phyloP scores from a whole-genome alignment of 2,888 invertebrate species.

The Brachylomia viminalis region DNA sequence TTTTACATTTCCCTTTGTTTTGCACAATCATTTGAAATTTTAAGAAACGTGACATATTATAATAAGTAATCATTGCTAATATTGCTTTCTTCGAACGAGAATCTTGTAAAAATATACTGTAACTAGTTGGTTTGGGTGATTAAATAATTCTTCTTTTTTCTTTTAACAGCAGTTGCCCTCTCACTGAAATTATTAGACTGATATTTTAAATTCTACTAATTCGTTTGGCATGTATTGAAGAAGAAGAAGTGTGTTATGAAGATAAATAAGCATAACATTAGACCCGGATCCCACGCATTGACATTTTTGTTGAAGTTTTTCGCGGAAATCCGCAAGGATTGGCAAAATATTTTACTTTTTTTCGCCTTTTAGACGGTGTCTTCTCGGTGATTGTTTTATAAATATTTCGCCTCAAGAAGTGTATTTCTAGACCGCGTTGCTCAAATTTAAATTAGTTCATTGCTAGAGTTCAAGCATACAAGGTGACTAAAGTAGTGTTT shows the following conservation, averaged over 20 bases:
- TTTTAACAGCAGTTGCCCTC: neutral
- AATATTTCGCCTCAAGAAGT: conserved; percentile 76
- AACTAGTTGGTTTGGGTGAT: neutral
- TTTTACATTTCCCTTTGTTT: neutral
- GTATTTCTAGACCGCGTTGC: conserved; percentile 78
- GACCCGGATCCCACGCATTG: conserved; percentile 44
- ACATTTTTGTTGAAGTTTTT: conserved; percentile 75
- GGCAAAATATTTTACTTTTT: conserved; percentile 80
- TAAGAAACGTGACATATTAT: neutral
- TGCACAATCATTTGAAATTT: neutral
- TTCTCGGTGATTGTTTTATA: conserved; percentile 78
- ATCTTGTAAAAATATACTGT: neutral
- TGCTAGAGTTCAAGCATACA: conserved; percentile 22
- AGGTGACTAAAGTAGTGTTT: conserved; percentile 32
- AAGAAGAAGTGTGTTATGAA: conserved; percentile 27
- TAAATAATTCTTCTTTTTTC: neutral
- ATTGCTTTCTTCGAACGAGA: neutral
- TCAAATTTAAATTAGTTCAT: conserved; percentile 55
- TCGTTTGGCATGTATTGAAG: conserved; percentile 14
- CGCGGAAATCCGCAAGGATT: conserved; percentile 72
- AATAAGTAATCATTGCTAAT: neutral
- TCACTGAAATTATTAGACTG: neutral
- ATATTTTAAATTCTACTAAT: conserved; percentile 21
- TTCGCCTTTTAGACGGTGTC: conserved; percentile 73
- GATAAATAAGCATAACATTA: conserved; percentile 48